These are phyloP conservation scores for Chironomus riparius DNA, from an alignment of 2,888 invertebrate genomes.

Conservation along the genomic window DNA sequence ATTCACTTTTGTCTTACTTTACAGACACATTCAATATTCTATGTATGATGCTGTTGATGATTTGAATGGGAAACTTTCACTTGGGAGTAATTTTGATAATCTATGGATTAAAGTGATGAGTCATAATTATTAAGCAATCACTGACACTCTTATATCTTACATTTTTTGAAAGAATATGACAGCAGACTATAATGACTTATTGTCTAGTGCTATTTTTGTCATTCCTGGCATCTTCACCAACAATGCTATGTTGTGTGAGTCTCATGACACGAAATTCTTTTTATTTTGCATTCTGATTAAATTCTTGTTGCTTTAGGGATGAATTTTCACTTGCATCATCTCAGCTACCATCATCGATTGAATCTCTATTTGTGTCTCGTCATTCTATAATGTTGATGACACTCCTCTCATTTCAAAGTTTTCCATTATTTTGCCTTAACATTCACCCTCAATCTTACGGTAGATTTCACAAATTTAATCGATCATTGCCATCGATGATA, in stretches of 20 bases:
- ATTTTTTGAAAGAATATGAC: too few relatives aligned
- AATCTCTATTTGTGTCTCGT: neutral
- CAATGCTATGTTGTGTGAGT: too few relatives aligned
- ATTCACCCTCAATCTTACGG: neutral
- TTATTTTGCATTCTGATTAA: neutral
- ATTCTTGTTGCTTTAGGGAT: neutral
- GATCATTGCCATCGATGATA: too few relatives aligned
- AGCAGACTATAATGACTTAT: too few relatives aligned
- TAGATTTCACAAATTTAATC: neutral
- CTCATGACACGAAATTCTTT: too few relatives aligned
- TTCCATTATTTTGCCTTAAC: neutral
- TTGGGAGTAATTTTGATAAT: too few relatives aligned
- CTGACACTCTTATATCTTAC: too few relatives aligned
- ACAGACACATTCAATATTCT: neutral
- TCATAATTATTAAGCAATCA: too few relatives aligned
- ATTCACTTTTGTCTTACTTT: neutral
- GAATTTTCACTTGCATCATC: neutral
- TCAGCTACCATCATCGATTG: neutral
- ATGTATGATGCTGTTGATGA: neutral
- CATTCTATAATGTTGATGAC: neutral
- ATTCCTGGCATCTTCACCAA: too few relatives aligned
- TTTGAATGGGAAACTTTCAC: neutral
- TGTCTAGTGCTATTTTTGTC: too few relatives aligned
- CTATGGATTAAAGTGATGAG: too few relatives aligned
- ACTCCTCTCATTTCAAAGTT: neutral